Evolutionary conservation across 1,140 invertebrate genomes (phyloP).

Genomic region (Schlechtendalia chinensis): DNA sequence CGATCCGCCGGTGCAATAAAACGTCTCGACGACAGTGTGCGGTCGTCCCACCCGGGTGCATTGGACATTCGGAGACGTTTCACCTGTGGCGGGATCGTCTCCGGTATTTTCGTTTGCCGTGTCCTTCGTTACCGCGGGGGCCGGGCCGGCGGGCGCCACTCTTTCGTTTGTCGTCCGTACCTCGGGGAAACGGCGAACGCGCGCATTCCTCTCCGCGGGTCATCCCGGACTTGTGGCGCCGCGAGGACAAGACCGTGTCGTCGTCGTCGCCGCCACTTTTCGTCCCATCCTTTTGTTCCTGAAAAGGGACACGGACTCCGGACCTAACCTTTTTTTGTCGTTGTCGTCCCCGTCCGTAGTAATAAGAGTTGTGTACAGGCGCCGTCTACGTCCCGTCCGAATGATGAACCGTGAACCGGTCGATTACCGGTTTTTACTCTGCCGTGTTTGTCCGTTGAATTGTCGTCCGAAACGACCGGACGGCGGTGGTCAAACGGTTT

Average conservation of each 20-base stretch:
- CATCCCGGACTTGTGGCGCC: neutral
- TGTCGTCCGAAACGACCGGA: neutral
- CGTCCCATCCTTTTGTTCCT: conserved; percentile 11
- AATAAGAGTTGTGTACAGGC: neutral
- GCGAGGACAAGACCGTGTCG: neutral
- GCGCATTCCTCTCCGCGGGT: conserved; percentile 27
- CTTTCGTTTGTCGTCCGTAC: neutral
- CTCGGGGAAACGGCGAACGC: neutral
- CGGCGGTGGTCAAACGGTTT: conserved; percentile 9
- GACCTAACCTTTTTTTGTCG: too few relatives aligned
- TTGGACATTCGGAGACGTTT: too few relatives aligned
- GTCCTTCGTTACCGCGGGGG: too few relatives aligned
- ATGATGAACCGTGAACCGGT: neutral
- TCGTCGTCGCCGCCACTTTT: neutral
- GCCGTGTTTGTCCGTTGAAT: neutral
- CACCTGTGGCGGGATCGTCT: neutral
- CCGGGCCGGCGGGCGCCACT: neutral
- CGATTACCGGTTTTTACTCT: neutral
- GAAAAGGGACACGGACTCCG: conserved; percentile 41
- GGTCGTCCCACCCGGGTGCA: too few relatives aligned
- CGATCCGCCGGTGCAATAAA: too few relatives aligned
- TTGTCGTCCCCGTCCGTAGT: too few relatives aligned
- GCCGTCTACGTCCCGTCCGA: neutral
- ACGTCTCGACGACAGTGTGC: too few relatives aligned
- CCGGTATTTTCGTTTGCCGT: neutral